Evolutionary conservation across 2,888 invertebrate species (phyloP).

Genomic region (Phalera bucephala): DNA sequence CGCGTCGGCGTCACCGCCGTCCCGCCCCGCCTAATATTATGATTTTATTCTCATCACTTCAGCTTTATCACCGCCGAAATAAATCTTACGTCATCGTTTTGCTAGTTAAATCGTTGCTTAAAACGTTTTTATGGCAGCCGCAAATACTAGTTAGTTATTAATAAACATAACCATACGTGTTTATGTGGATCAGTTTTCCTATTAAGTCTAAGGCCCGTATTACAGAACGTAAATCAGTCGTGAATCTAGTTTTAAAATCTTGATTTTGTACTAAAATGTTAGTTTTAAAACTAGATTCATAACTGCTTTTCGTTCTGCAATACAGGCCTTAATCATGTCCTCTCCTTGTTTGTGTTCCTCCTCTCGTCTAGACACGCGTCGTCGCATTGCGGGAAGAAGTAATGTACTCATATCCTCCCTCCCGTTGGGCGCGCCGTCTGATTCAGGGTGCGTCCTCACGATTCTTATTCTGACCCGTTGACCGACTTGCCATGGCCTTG

Average conservation of each 20-base stretch:
- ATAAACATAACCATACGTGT: constrained; percentile 9
- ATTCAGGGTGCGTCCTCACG: constrained; percentile 73
- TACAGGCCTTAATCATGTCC: background rate
- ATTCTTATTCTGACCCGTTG: constrained; percentile 68
- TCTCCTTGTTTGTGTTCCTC: no score
- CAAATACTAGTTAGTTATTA: constrained; percentile 8
- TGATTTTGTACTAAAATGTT: no score
- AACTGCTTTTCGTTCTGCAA: no score
- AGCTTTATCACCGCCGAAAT: constrained; percentile 46
- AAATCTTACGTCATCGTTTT: constrained; percentile 49
- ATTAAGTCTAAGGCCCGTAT: no score
- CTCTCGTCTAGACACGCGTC: constrained; percentile 33
- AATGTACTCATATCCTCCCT: constrained; percentile 56
- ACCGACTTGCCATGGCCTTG: constrained; percentile 71
- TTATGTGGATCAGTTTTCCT: no score
- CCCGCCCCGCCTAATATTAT: constrained; percentile 26
- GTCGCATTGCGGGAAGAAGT: constrained; percentile 78
- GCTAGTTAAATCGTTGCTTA: constrained; percentile 17
- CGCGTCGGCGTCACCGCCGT: constrained; percentile 13
- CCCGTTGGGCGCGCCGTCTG: constrained; percentile 59
- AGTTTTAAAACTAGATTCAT: no score
- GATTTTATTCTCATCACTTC: constrained; percentile 38
- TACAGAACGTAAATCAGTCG: no score
- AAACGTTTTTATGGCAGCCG: constrained; percentile 15
- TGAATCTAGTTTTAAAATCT: no score